Evolutionary conservation across 2,888 invertebrate genomes (phyloP), one percentile per base, ranked within the genome.

Genomic region (Aphelenchoides bicaudatus): DNA sequence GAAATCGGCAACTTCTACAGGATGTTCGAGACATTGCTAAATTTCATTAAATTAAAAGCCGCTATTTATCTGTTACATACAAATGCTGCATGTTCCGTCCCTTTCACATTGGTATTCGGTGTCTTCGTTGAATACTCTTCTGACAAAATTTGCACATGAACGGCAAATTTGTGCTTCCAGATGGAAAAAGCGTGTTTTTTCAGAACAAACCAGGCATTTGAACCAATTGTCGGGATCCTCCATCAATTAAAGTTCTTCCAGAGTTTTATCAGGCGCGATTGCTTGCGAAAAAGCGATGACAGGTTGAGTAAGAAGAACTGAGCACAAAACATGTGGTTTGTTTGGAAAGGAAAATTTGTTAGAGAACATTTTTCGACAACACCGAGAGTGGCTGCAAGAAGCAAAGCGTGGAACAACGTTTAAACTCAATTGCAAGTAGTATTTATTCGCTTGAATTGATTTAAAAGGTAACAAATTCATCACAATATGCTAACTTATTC

Each of bases 361-460:
- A n/a, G n/a, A n/a, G n/a, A n/a, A n/a, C n/a, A n/a, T n/a, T n/a
- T n/a, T n/a, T n/a, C n/a, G n/a, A n/a, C n/a, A n/a, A n/a, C n/a
- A n/a, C n/a, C n/a, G n/a, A n/a, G n/a, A n/a, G n/a, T 51, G 52
- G 52, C 19, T 51, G 13, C 16, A 13, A 8, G 48, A 51, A 2
- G 21, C 38, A 21, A 30, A 51, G 21, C 8, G 25, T n/a, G 38
- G 52, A n/a, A 39, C 52, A 1, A 51, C 31, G 39, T 38, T 51
- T 2, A 21, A 6, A 25, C 16, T 25, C 43, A n/a, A n/a, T n/a
- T n/a, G n/a, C n/a, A n/a, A n/a, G n/a, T n/a, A n/a, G n/a, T n/a
- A n/a, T n/a, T n/a, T n/a, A n/a, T n/a, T n/a, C n/a, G n/a, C n/a
- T n/a, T n/a, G n/a, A n/a, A n/a, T n/a, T n/a, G n/a, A n/a, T n/a